Base-by-base conservation (phyloP, 2,113 vertebrate species). In the Eupsittula cactorum region DNA sequence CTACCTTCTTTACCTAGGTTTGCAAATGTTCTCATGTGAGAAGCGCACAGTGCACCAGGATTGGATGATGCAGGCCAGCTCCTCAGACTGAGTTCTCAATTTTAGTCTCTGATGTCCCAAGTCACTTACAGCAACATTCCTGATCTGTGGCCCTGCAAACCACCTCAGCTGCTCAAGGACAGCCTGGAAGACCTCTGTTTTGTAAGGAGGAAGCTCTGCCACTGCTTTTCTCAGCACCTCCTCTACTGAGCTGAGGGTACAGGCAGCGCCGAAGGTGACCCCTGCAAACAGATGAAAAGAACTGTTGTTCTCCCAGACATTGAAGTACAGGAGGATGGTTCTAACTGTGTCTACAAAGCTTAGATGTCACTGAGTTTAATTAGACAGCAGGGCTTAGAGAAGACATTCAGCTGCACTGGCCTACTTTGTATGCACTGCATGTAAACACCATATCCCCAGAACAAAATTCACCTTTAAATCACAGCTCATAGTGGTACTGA, bases 111-210 rank as follows among this genome's bases (percentile, higher is more conserved):
- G 55, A 17, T 13, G 18, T 80, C 46, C 71, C 0, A 0, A 20
- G 46, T 6, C 63, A 97, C 99, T 98, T 98, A 99, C 99, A 3
- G 99, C 99, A 31, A 99, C 99, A 11, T 99, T 99, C 78, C 99
- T 98, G 83, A 99, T 99, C 95, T 99, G 99, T 57, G 97, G 98
- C 50, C 99, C 99, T 2, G 98, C 99, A 63, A 99, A 99, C 99
- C 99, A 99, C 8, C 98, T 98, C 85, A 99, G 97, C 95, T 99
- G 99, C 70, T 99, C 99, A 91, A 99, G 96, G 9, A 99, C 90
- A 1, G 98, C 99, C 62, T 92, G 93, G 95, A 99, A 99, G 88
- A 99, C 96, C 69, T 99, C 97, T 0, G 98, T 99, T 96, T 98
- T 98, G 79, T 98, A 68, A 15, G 93, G 55, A 63, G 98, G 98